Base-by-base conservation (phyloP, 2,113 vertebrate species). In the Thamnaconus septentrionalis region DNA sequence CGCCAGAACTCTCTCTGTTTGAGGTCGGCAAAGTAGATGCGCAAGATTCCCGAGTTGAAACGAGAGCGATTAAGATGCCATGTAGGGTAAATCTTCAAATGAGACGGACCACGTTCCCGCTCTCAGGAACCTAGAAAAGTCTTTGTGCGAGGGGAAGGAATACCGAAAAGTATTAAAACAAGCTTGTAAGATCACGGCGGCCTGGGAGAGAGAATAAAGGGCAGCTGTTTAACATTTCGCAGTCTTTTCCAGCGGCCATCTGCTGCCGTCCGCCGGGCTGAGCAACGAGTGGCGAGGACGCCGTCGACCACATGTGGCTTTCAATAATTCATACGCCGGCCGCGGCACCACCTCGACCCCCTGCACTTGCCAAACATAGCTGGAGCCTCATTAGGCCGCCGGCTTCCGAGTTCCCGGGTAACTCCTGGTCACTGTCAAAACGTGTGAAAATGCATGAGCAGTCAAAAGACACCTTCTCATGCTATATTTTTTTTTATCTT, bases 321-420 rank as follows among this genome's bases (percentile, higher is more conserved):
- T 93, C 84, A 89, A 91, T 93, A 90, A 93, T 92, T 91, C 85
- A 92, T 88, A 61, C 12, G 58, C 55, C 58, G 64, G 83, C 67
- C 73, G 69, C 73, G 80, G 82, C 52, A 67, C 77, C 88, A 86
- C 87, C 74, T 75, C 71, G 40, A 74, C 83, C 78, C 78, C 82
- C 87, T 86, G 86, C 80, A 49, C 64, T 43, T 70, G 31, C 18
- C 18, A 46, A 82, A 83, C 61, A 60, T 50, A 73, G 81, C 55
- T 50, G 76, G 71, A 31, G 75, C 66, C 80, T 89, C 76, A 85
- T 89, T 87, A 87, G 75, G 49, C 54, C 41, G 44, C 63, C 77
- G 40, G 63, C 83, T 79, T 81, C 18, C 83, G 75, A 87, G 69
- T 47, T 80, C 80, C 64, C 61, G 41, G 6, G 51, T 57, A 68